phyloP scores from a whole-genome alignment of 2,888 invertebrate species.

The Drosophila setosimentum region DNA sequence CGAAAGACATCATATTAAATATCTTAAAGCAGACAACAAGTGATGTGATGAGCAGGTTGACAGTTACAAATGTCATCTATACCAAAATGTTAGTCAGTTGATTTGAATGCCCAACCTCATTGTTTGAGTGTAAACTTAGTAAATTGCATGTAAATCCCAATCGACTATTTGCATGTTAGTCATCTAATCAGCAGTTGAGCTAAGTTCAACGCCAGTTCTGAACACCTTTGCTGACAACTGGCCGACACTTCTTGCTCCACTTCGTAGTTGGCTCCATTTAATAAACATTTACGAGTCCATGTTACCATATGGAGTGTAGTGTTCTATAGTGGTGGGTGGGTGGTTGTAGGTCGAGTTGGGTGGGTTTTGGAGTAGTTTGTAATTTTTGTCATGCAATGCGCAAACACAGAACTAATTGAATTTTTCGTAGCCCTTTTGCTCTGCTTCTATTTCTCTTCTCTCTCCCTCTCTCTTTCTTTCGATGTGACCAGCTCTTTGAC shows the following conservation, averaged over 20 bases:
- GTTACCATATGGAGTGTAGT: conserved; percentile 4
- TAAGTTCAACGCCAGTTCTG: conserved; percentile 10
- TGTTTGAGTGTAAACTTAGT: conserved; percentile 1
- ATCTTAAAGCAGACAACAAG: conserved; percentile 22
- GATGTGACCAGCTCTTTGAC: conserved; percentile 32
- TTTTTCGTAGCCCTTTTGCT: conserved; percentile 58
- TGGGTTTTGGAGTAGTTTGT: conserved; percentile 6
- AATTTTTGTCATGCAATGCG: conserved; percentile 80
- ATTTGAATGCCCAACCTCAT: background rate
- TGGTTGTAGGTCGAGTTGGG: background rate
- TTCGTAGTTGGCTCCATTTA: conserved; percentile 27
- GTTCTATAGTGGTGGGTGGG: background rate
- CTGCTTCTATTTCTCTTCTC: conserved; percentile 4
- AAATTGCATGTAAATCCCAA: conserved; percentile 11
- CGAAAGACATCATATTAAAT: conserved; percentile 13
- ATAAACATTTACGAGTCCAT: conserved; percentile 49
- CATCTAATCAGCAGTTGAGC: conserved; percentile 35
- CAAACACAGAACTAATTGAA: conserved; percentile 80
- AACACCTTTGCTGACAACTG: background rate
- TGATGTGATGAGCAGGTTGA: conserved; percentile 15
- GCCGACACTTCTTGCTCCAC: conserved; percentile 33
- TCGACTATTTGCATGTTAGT: conserved; percentile 30
- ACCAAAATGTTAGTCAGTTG: background rate
- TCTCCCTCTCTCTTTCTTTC: background rate
- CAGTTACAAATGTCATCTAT: conserved; percentile 1